Conservation (phyloP, 2,113 vertebrate species). For the Nannospalax galili region DNA sequence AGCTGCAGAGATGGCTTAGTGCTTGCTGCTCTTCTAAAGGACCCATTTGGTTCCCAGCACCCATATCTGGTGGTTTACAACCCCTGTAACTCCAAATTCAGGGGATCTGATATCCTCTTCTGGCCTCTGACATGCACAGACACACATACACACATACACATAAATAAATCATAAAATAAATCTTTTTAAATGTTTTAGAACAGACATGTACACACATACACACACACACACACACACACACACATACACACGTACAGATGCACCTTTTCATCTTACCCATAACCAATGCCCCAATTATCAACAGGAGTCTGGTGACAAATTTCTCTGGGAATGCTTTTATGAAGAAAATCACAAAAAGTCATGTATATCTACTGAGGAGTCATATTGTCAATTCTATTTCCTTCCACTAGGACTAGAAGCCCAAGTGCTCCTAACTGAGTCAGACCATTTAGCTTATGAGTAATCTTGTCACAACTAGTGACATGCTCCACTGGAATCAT, state of each 20-base stretch:
- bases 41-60: neutral
- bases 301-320: neutral
- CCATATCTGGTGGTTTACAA: neutral
- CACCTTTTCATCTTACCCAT: neutral
- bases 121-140: neutral
- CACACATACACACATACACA: neutral
- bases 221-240: neutral
- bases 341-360: neutral
- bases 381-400: neutral
- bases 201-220: neutral
- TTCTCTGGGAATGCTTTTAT: neutral
- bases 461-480: neutral
- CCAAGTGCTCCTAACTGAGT: neutral
- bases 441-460: neutral
- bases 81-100: neutral
- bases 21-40: neutral
- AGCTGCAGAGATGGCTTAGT: neutral
- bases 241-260: neutral
- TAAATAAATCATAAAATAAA: neutral
- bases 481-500: neutral
- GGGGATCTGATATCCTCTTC: neutral
- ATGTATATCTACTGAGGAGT: rapidly evolving
- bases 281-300: neutral
- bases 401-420: neutral
- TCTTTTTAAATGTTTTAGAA: too few species aligned